phyloP scores from a whole-genome alignment of 2,888 invertebrate genomes.

The Tryphoninae sp. region DNA sequence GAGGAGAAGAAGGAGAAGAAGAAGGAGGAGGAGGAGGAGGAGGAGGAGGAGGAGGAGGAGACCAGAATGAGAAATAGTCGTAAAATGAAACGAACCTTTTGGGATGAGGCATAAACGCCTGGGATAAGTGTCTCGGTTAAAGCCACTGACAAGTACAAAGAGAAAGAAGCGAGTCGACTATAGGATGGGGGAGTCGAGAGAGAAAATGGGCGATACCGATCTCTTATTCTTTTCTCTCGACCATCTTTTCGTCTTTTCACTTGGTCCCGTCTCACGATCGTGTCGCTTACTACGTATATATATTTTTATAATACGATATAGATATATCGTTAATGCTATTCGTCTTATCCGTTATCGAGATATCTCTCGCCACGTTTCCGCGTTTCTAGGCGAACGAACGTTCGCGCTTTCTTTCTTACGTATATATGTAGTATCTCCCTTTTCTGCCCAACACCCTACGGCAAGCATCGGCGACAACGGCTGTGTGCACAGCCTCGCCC shows the following conservation, averaged over 20 bases:
- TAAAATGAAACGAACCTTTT: conserved; percentile 45
- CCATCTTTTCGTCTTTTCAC: conserved; percentile 21
- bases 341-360: conserved; percentile 44
- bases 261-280: conserved; percentile 18
- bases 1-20: not conserved
- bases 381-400: conserved; percentile 45
- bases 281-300: conserved; percentile 25
- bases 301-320: not conserved
- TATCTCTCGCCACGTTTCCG: conserved; percentile 41
- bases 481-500: not conserved
- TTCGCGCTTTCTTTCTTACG: not conserved
- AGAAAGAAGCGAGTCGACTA: not conserved
- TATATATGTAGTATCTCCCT: not conserved
- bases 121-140: conserved; percentile 25
- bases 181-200: not conserved
- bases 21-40: not conserved
- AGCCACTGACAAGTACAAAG: not conserved
- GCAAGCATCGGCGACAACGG: not conserved
- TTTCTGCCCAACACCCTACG: not conserved
- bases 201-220: conserved; percentile 32
- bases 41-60: not conserved
- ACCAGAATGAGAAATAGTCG: conserved; percentile 7
- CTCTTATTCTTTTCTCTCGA: conserved; percentile 35
- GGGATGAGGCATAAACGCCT: conserved; percentile 33
- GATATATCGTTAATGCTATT: not conserved